These are phyloP conservation scores for Rhagophthalmus giganteus DNA, from an alignment of 2,888 invertebrate species.

Conservation along the genomic window DNA sequence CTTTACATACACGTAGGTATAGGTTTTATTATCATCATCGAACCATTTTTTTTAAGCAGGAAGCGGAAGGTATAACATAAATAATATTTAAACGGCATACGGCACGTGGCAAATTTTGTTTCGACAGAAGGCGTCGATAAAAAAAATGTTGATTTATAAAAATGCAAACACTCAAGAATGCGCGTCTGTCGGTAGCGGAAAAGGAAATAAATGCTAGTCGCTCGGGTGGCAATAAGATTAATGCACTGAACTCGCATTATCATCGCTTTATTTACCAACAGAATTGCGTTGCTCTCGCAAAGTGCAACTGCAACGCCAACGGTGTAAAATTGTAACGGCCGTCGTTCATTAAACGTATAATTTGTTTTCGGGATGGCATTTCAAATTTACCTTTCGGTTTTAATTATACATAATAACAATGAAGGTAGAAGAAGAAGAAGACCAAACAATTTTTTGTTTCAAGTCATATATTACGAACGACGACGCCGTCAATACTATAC, in stretches of 20 bases:
- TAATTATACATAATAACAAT: no score
- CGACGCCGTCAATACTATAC: background rate
- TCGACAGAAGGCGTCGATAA: slow-evolving; percentile 5
- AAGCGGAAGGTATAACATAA: slow-evolving; percentile 30
- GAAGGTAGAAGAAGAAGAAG: background rate
- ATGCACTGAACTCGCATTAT: slow-evolving; percentile 12
- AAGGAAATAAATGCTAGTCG: slow-evolving; percentile 16
- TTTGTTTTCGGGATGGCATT: no score
- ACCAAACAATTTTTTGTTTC: background rate
- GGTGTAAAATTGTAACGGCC: no score
- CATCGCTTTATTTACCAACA: slow-evolving; percentile 16
- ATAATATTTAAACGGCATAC: slow-evolving; percentile 26
- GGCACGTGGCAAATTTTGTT: slow-evolving; percentile 30
- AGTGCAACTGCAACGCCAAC: slow-evolving; percentile 5
- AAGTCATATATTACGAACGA: background rate
- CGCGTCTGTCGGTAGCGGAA: slow-evolving; percentile 21
- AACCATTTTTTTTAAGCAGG: slow-evolving; percentile 23
- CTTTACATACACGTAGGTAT: slow-evolving; percentile 11
- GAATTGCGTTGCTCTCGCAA: slow-evolving; percentile 10
- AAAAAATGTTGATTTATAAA: slow-evolving; percentile 22
- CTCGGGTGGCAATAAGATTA: slow-evolving; percentile 15
- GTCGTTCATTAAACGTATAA: no score
- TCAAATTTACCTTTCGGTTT: no score
- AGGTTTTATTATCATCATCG: slow-evolving; percentile 7
- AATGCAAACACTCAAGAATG: slow-evolving; percentile 23